phyloP scores from a whole-genome alignment of 2,113 vertebrate species.

The Passer domesticus region DNA sequence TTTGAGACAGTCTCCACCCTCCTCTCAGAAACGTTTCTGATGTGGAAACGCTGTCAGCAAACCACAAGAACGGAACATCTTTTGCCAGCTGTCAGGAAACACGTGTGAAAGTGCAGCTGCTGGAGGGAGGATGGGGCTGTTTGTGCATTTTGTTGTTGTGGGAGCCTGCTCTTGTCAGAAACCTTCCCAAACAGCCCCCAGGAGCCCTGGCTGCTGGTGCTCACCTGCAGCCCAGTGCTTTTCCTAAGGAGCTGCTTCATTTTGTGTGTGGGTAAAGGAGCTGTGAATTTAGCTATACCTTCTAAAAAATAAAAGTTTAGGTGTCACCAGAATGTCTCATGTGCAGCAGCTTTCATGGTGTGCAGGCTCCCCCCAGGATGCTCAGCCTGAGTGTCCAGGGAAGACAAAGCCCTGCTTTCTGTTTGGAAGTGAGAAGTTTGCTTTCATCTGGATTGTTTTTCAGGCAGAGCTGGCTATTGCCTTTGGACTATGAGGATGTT shows the following conservation, averaged over 20 bases:
- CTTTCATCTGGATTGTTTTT: background rate
- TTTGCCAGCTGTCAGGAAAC: conserved; percentile 33
- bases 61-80: background rate
- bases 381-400: fast-evolving
- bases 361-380: background rate
- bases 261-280: background rate
- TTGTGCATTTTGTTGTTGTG: background rate
- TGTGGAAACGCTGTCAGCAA: background rate
- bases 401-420: background rate
- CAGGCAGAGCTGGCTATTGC: background rate
- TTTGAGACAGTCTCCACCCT: background rate
- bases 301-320: background rate
- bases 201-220: background rate
- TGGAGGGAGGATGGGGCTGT: background rate
- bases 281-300: background rate
- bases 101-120: background rate
- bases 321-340: fast-evolving
- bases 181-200: background rate
- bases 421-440: background rate
- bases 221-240: fast-evolving
- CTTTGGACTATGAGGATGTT: background rate
- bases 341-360: background rate
- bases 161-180: background rate
- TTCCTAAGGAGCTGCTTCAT: background rate
- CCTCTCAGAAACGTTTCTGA: background rate